Evolutionary conservation across 2,797 vertebrate species (phyloP).

Genomic region (Anguilla pacifica): DNA sequence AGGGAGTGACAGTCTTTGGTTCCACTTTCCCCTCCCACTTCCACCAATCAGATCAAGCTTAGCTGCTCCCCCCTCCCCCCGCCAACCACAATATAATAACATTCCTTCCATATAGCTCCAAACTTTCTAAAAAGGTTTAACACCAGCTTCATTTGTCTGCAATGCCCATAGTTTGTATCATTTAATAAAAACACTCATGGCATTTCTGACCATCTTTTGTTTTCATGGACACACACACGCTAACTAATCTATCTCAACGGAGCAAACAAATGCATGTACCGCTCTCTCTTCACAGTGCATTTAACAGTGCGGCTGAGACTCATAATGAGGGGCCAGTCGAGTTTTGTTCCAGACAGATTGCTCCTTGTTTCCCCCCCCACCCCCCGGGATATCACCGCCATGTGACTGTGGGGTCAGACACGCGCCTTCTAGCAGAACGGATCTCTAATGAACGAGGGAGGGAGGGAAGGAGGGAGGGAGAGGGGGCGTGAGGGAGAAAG

Average conservation of each 20-base stretch:
- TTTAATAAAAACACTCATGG: background rate
- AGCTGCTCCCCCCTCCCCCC: no score
- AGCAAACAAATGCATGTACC: background rate
- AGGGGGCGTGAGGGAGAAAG: background rate
- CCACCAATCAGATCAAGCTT: background rate
- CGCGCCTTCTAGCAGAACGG: background rate
- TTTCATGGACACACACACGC: background rate
- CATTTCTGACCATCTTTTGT: background rate
- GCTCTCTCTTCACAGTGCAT: background rate
- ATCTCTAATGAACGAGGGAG: background rate
- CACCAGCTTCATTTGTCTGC: background rate
- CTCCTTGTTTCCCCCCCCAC: background rate
- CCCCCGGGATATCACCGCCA: background rate
- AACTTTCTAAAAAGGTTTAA: background rate
- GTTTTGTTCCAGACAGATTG: background rate
- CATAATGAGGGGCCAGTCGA: background rate
- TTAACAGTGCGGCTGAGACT: background rate
- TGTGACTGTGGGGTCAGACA: background rate
- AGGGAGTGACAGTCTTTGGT: background rate
- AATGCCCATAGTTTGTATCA: background rate
- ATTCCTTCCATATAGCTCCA: background rate
- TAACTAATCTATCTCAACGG: background rate
- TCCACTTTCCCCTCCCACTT: background rate
- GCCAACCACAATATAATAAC: no score
- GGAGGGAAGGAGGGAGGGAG: background rate